Conservation (phyloP, 2,888 invertebrate species). For the Hirtodrosophila duncani region DNA sequence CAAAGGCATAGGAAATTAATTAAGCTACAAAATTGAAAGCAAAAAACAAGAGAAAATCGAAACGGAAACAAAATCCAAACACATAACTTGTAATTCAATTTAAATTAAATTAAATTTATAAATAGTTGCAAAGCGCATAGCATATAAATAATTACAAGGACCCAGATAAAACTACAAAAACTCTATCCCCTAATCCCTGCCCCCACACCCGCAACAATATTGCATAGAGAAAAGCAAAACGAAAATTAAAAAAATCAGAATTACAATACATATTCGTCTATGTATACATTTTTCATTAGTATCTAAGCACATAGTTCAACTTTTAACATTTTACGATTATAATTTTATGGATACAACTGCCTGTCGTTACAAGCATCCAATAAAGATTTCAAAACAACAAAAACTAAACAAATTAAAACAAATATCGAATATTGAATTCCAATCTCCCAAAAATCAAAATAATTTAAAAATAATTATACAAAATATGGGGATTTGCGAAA, state of each 20-base stretch:
- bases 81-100: slow-evolving; percentile 64
- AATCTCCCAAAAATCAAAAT: slow-evolving; percentile 4
- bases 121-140: slow-evolving; percentile 68
- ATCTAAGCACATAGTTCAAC: slow-evolving; percentile 77
- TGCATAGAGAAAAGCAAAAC: slow-evolving; percentile 37
- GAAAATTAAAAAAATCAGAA: slow-evolving; percentile 42
- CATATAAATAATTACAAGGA: slow-evolving; percentile 58
- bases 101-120: slow-evolving; percentile 67
- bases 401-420: slow-evolving; percentile 33
- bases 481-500: too few relatives aligned
- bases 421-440: slow-evolving; percentile 4
- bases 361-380: slow-evolving; percentile 76
- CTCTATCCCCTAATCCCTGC: slow-evolving; percentile 16
- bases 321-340: slow-evolving; percentile 77
- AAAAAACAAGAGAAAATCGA: slow-evolving; percentile 8
- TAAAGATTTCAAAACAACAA: slow-evolving; percentile 68
- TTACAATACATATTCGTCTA: slow-evolving; percentile 75
- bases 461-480: slow-evolving; percentile 13
- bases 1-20: slow-evolving; percentile 44
- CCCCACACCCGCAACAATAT: slow-evolving; percentile 5
- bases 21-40: slow-evolving; percentile 38
- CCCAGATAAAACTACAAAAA: slow-evolving; percentile 1
- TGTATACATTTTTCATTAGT: slow-evolving; percentile 77
- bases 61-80: slow-evolving; percentile 29
- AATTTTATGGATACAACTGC: slow-evolving; percentile 77